phyloP scores from a whole-genome alignment of 2,113 vertebrate genomes.

The Tringa solitaria region DNA sequence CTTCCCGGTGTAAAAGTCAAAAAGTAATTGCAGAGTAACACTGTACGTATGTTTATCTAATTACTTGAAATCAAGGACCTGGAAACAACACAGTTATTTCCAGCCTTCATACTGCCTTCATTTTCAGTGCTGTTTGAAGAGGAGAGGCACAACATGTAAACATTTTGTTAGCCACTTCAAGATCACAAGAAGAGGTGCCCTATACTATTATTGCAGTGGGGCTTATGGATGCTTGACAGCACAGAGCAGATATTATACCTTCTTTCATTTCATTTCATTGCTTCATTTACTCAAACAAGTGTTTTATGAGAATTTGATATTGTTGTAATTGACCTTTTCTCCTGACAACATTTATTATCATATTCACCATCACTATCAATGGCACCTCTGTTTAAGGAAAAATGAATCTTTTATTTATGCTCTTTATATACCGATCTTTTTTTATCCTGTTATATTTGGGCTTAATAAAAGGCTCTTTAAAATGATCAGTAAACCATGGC shows the following conservation, averaged over 20 bases:
- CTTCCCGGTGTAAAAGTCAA: neutral
- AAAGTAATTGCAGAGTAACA: neutral
- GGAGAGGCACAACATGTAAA: neutral
- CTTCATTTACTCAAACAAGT: neutral
- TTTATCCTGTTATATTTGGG: neutral
- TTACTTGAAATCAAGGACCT: neutral
- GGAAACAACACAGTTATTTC: neutral
- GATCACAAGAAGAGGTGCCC: neutral
- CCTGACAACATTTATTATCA: neutral
- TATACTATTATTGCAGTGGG: neutral
- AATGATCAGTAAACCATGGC: neutral
- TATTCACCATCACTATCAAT: neutral
- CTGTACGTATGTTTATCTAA: neutral
- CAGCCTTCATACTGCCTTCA: neutral
- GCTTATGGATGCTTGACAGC: neutral
- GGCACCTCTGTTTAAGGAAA: neutral
- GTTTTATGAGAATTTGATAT: neutral
- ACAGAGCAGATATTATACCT: neutral
- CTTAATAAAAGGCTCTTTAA: neutral
- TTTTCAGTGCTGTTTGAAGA: neutral
- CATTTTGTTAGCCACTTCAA: neutral
- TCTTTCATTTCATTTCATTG: neutral
- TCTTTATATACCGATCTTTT: neutral
- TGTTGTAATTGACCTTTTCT: neutral
- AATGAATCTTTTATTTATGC: neutral